Evolutionary conservation across 2,797 vertebrate species (phyloP).

Genomic region (Pseudocheirus occidentalis): DNA sequence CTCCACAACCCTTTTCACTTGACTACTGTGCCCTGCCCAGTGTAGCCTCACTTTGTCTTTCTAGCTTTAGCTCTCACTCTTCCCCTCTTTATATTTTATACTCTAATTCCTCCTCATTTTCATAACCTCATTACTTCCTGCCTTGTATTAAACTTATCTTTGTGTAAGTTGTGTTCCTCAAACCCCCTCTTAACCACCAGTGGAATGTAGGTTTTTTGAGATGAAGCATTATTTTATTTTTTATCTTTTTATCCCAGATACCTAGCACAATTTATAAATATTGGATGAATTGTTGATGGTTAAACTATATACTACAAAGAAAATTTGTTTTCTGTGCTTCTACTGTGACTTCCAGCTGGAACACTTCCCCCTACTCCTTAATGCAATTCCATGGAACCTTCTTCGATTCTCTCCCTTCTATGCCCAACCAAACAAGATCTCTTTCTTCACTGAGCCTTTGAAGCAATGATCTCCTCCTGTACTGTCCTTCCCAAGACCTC

Average conservation of each 20-base stretch:
- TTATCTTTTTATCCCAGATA: background rate
- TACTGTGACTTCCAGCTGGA: background rate
- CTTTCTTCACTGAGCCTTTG: background rate
- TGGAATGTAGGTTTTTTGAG: background rate
- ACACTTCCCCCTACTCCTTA: background rate
- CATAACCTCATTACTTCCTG: background rate
- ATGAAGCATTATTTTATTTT: background rate
- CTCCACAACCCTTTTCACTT: background rate
- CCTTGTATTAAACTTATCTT: background rate
- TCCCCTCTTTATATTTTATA: background rate
- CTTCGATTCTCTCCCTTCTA: background rate
- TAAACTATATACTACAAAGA: background rate
- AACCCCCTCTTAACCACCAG: background rate
- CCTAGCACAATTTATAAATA: background rate
- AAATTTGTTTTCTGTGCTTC: background rate
- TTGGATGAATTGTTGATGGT: background rate
- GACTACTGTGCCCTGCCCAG: background rate
- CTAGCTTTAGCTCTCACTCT: background rate
- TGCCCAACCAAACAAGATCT: background rate
- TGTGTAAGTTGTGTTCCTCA: background rate
- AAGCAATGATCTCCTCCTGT: background rate
- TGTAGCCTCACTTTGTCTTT: background rate
- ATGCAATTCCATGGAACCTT: background rate
- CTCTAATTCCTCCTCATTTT: background rate
- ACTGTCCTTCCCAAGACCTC: background rate